Conservation (phyloP, 2,797 vertebrate species). For the Chromis chromis region DNA sequence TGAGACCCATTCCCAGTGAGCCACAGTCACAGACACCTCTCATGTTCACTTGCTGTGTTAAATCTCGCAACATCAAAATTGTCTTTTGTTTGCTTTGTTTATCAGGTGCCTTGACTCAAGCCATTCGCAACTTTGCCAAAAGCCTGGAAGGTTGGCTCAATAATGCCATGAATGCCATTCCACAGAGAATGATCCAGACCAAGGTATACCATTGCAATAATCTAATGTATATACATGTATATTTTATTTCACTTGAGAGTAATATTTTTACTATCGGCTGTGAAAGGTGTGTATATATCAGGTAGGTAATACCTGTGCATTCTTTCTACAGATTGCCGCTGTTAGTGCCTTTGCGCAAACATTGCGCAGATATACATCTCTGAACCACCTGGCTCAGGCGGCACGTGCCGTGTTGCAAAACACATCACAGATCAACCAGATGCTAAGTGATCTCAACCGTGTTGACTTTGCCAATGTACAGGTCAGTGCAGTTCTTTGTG, state of each 20-base stretch:
- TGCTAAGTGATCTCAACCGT: slow-evolving; percentile 98
- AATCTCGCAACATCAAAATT: neutral
- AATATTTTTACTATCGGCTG: neutral
- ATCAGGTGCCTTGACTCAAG: slow-evolving; percentile 97
- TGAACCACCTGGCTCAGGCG: slow-evolving; percentile 98
- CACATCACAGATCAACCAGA: slow-evolving; percentile 99
- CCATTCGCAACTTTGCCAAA: slow-evolving; percentile 99
- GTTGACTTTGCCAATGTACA: slow-evolving; percentile 99
- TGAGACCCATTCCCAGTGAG: slow-evolving; percentile 98
- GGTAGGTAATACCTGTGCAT: slow-evolving; percentile 17
- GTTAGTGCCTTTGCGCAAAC: slow-evolving; percentile 99
- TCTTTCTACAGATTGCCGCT: slow-evolving; percentile 89
- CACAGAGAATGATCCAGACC: slow-evolving; percentile 93
- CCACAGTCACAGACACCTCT: neutral
- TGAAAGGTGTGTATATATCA: neutral
- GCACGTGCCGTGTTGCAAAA: slow-evolving; percentile 97
- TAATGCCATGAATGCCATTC: slow-evolving; percentile 94
- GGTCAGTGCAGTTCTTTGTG: slow-evolving; percentile 79
- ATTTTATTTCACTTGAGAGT: too few relatives aligned
- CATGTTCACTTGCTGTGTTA: neutral
- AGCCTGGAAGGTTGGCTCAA: slow-evolving; percentile 97
- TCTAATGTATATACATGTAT: neutral
- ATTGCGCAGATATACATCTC: slow-evolving; percentile 95
- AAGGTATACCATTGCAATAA: slow-evolving; percentile 85
- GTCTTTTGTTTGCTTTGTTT: neutral